These are phyloP conservation scores for Brevimyrus niger DNA, from an alignment of 2,113 vertebrate genomes.

Conservation along the genomic window DNA sequence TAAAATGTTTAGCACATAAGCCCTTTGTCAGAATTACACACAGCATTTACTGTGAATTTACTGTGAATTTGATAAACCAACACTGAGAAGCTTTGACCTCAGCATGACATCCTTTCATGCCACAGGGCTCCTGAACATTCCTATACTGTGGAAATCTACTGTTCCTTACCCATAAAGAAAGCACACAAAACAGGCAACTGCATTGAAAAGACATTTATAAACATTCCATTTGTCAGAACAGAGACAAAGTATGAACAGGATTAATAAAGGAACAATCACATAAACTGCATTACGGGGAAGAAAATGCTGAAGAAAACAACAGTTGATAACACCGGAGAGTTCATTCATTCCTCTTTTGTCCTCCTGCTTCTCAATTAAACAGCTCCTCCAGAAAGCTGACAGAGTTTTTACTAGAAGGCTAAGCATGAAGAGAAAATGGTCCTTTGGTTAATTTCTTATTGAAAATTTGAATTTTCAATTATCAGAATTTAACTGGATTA, in stretches of 20 bases:
- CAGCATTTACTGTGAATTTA: neutral
- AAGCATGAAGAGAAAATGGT: constrained; percentile 14
- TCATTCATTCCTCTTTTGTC: constrained; percentile 8
- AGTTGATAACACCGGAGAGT: neutral
- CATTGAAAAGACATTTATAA: neutral
- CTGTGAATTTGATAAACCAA: neutral
- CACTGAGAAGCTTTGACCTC: neutral
- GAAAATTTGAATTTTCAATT: neutral
- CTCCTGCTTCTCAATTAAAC: constrained; percentile 50
- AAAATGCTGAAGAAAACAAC: neutral
- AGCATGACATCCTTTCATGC: neutral
- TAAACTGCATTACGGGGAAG: neutral
- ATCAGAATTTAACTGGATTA: neutral
- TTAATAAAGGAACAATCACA: neutral
- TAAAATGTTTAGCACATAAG: neutral
- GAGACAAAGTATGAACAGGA: neutral
- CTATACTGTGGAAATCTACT: neutral
- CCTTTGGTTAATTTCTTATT: neutral
- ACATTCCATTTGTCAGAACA: neutral
- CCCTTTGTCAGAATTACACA: neutral
- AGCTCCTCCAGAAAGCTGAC: constrained; percentile 54
- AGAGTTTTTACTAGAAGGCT: constrained; percentile 53
- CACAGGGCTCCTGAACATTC: neutral
- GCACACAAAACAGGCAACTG: neutral
- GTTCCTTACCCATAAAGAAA: neutral